Evolutionary conservation across 2,797 vertebrate species (phyloP).

Genomic region (Taeniopygia guttata): DNA sequence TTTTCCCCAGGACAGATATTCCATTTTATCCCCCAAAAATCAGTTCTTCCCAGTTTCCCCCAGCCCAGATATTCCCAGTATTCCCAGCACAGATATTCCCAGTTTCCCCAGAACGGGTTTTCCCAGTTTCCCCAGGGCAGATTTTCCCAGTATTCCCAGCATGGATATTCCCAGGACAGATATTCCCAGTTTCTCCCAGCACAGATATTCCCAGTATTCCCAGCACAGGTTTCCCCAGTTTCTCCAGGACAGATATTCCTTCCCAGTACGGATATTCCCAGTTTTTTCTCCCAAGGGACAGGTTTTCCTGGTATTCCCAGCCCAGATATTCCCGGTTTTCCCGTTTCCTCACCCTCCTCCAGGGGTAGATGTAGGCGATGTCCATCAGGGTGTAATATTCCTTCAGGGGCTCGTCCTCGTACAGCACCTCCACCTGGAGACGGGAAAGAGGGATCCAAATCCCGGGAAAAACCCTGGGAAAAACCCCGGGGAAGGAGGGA

Average conservation of each 20-base stretch:
- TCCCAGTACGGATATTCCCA: no score
- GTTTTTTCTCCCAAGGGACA: no score
- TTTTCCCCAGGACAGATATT: no score
- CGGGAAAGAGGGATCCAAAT: background rate
- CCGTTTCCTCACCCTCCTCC: constrained; percentile 85
- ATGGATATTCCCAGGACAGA: no score
- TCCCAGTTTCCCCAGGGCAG: no score
- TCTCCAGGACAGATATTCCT: no score
- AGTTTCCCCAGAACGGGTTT: no score
- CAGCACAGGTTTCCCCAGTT: background rate
- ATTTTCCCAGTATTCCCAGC: no score
- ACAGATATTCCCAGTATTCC: background rate
- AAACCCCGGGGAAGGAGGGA: no score
- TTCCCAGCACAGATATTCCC: no score
- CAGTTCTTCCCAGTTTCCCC: background rate
- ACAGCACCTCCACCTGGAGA: constrained; percentile 92
- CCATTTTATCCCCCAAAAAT: no score
- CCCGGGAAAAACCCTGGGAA: no score
- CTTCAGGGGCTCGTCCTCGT: constrained; percentile 94
- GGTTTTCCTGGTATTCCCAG: background rate
- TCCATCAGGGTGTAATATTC: constrained; percentile 99
- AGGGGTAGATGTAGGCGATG: constrained; percentile 97
- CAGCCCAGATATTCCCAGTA: fast-evolving
- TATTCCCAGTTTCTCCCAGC: background rate
- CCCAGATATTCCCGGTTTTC: background rate